Conservation (phyloP, 2,113 vertebrate species). For the Spermophilus dauricus region DNA sequence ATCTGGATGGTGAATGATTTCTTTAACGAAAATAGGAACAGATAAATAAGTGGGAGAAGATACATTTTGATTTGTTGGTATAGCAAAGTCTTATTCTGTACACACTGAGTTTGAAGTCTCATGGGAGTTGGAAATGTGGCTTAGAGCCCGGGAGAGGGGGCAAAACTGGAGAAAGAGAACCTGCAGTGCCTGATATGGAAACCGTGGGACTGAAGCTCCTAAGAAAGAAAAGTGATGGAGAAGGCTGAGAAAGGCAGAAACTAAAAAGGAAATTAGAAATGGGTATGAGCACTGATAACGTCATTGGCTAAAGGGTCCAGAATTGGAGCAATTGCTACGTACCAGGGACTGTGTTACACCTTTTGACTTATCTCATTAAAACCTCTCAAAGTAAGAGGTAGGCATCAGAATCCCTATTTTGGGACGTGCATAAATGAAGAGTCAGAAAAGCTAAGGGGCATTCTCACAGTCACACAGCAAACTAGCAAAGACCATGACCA, state of each 20-base stretch:
- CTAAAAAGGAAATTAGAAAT: neutral
- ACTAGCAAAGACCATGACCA: neutral
- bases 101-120: neutral
- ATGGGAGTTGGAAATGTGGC: neutral
- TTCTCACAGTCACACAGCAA: neutral
- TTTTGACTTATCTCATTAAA: conserved; percentile 10
- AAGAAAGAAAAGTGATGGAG: too few relatives aligned
- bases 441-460: neutral
- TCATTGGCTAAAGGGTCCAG: neutral
- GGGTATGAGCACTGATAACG: neutral
- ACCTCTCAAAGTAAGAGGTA: neutral
- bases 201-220: neutral
- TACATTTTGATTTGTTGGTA: neutral
- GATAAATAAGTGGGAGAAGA: neutral
- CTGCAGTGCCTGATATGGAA: neutral
- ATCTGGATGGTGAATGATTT: neutral
- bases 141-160: neutral
- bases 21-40: neutral
- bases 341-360: neutral
- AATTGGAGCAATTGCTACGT: neutral
- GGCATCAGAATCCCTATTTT: neutral
- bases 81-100: neutral
- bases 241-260: too few relatives aligned
- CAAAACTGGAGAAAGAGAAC: neutral
- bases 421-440: neutral